These are phyloP conservation scores for Megalonaias nervosa DNA, from an alignment of 1,140 invertebrate species.

Conservation along the genomic window DNA sequence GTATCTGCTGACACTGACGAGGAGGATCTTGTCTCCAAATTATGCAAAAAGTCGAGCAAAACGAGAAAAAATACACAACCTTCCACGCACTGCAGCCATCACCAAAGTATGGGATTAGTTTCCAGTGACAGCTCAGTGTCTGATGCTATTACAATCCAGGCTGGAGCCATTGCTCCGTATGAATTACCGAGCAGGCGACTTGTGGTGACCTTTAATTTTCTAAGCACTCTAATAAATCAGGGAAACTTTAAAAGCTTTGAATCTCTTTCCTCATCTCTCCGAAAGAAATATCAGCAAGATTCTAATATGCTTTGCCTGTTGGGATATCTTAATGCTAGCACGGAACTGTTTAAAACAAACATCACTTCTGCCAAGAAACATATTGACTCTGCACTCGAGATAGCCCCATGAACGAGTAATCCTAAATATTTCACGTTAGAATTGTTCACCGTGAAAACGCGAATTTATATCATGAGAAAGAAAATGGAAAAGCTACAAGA, in stretches of 20 bases:
- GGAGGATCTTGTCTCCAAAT: too few relatives aligned
- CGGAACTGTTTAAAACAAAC: constrained; percentile 35
- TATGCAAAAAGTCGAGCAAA: too few relatives aligned
- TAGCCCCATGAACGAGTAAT: constrained; percentile 34
- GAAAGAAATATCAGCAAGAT: constrained; percentile 12
- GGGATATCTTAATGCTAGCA: constrained; percentile 34
- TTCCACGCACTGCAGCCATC: too few relatives aligned
- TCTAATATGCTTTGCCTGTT: constrained; percentile 39
- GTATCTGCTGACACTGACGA: too few relatives aligned
- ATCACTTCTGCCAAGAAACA: constrained; percentile 35
- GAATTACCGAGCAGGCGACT: constrained; percentile 17
- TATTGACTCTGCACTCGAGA: constrained; percentile 25
- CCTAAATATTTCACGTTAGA: constrained; percentile 40
- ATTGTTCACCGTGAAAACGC: constrained; percentile 38
- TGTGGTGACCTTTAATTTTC: constrained; percentile 38
- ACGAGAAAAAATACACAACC: too few relatives aligned
- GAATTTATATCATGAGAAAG: constrained; percentile 39
- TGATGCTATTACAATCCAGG: background rate
- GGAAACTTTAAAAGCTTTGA: constrained; percentile 37
- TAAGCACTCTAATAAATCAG: constrained; percentile 44
- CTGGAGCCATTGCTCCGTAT: constrained; percentile 2
- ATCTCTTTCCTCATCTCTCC: constrained; percentile 4
- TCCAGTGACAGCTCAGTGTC: too few relatives aligned
- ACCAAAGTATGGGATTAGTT: too few relatives aligned
- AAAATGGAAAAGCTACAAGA: constrained; percentile 38